Conservation (phyloP, 2,888 invertebrate genomes). For the Opisthograptis luteolata region DNA sequence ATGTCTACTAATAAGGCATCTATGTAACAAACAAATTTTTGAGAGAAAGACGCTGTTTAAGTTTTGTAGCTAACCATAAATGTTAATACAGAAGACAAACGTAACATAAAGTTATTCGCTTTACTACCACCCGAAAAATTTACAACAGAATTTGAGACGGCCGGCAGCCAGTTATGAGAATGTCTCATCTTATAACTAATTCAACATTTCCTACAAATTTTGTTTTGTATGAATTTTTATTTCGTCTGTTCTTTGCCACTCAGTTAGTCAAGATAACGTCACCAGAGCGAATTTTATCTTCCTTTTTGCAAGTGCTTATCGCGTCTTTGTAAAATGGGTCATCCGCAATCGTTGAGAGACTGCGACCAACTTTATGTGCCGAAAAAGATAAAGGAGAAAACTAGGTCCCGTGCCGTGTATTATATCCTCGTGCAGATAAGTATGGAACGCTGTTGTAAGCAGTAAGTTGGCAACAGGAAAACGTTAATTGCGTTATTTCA, state of each 20-base stretch:
- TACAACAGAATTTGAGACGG: no score
- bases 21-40: slow-evolving; percentile 4
- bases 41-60: background rate
- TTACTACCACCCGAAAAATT: no score
- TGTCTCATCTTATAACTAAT: slow-evolving; percentile 12
- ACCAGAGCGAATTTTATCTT: slow-evolving; percentile 24
- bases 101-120: slow-evolving; percentile 7
- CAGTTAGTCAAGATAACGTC: slow-evolving; percentile 34
- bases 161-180: background rate
- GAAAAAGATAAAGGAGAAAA: background rate
- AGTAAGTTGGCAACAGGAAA: slow-evolving; percentile 4
- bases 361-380: slow-evolving; percentile 14
- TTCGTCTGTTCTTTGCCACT: slow-evolving; percentile 23
- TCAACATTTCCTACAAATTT: slow-evolving; percentile 16
- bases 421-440: background rate
- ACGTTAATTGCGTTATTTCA: background rate
- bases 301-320: slow-evolving; percentile 23
- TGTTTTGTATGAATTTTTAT: no score
- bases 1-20: slow-evolving; percentile 17
- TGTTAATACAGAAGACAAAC: slow-evolving; percentile 12
- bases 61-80: slow-evolving; percentile 20
- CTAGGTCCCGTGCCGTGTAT: background rate
- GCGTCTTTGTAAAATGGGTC: slow-evolving; percentile 20
- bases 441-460: background rate
- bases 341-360: slow-evolving; percentile 10